Evolutionary conservation across 2,888 invertebrate species (phyloP).

Genomic region (Cenopis cana): DNA sequence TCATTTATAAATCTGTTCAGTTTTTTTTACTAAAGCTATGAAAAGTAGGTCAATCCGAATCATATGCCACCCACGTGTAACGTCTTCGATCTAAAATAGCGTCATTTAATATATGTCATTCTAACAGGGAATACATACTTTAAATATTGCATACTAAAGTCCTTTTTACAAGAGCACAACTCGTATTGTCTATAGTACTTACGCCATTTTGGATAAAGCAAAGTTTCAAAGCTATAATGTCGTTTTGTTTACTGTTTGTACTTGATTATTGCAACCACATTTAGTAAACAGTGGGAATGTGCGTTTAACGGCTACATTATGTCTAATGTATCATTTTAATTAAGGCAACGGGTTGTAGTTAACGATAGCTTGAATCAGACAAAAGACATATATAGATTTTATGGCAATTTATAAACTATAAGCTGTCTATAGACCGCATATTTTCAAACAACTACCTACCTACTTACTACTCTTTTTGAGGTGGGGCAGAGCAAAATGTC

Average conservation of each 20-base stretch:
- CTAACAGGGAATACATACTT: neutral
- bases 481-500: no score
- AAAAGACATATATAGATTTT: no score
- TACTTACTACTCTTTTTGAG: no score
- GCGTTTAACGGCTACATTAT: slow-evolving; percentile 4
- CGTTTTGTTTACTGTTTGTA: slow-evolving; percentile 18
- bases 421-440: no score
- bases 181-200: neutral
- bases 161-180: neutral
- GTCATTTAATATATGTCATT: neutral
- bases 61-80: neutral
- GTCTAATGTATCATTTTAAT: slow-evolving; percentile 5
- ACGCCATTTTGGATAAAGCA: neutral
- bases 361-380: neutral
- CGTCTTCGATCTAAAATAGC: neutral
- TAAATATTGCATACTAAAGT: neutral
- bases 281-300: slow-evolving; percentile 12
- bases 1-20: neutral
- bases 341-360: neutral
- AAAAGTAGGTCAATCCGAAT: slow-evolving; percentile 1
- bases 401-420: no score
- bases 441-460: no score
- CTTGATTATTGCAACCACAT: slow-evolving; percentile 29
- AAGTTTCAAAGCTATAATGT: neutral
- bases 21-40: neutral